These are phyloP conservation scores for Eledone cirrhosa DNA, from an alignment of 2,888 invertebrate genomes.

Conservation along the genomic window DNA sequence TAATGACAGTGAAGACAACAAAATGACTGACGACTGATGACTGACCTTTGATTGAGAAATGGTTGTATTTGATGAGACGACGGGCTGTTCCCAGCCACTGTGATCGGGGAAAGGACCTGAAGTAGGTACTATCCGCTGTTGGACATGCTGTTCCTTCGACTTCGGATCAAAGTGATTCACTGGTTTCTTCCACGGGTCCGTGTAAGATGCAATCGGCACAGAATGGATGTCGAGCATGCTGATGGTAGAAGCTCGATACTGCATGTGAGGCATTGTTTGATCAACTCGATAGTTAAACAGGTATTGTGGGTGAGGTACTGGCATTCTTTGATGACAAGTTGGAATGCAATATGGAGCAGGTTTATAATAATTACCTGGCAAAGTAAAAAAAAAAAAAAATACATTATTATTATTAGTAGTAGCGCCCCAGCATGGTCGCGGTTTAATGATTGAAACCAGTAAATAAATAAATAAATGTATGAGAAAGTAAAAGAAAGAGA, in stretches of 20 bases:
- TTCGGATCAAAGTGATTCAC: conserved; percentile 1
- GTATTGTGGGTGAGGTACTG: conserved; percentile 16
- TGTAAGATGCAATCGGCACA: background rate
- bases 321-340: conserved; percentile 1
- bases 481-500: too few relatives aligned
- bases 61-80: background rate
- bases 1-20: too few relatives aligned
- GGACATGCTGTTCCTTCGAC: background rate
- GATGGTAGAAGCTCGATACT: conserved; percentile 3
- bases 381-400: background rate
- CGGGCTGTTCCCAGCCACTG: conserved; percentile 12
- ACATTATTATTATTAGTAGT: background rate
- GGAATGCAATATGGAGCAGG: conserved; percentile 14
- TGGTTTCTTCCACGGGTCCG: conserved; percentile 1
- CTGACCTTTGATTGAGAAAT: background rate
- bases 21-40: too few relatives aligned
- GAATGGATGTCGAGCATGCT: conserved; percentile 25
- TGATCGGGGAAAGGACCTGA: conserved; percentile 20
- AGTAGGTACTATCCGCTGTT: conserved; percentile 10
- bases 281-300: conserved; percentile 7
- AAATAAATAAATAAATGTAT: too few relatives aligned
- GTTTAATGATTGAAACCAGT: too few relatives aligned
- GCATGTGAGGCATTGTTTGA: conserved; percentile 5
- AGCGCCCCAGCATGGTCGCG: too few relatives aligned
- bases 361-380: background rate